Percentiles rank a stretch among this genome's conserved stretches.
phyloP scores from a whole-genome alignment of 1,140 invertebrate species.

The Muscidifurax raptorellus region DNA sequence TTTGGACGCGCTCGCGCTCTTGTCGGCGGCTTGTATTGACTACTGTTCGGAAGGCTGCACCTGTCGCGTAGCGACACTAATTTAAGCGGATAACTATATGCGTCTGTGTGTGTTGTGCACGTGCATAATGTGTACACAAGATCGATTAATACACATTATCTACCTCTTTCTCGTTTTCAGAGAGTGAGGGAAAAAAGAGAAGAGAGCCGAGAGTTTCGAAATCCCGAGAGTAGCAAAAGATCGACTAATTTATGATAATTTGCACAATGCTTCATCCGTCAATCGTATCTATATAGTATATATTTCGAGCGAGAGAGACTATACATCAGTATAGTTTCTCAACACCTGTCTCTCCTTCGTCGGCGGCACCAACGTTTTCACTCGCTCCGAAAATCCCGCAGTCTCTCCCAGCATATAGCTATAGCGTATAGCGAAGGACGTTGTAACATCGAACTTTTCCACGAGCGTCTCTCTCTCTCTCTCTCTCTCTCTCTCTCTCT shows the following conservation, averaged over 20 bases:
- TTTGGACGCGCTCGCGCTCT: not conserved
- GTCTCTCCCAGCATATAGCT: not conserved
- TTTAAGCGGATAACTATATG: not conserved
- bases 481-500: too few species aligned
- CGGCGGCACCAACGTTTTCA: not conserved
- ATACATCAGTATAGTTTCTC: not conserved
- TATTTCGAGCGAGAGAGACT: too few species aligned
- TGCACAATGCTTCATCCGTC: not conserved
- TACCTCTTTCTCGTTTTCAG: not conserved
- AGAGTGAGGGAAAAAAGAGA: too few species aligned
- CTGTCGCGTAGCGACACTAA: not conserved
- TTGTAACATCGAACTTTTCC: slow-evolving; percentile 20
- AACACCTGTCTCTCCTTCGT: not conserved
- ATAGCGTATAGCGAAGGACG: not conserved
- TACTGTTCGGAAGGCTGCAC: not conserved
- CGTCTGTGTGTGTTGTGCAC: too few species aligned
- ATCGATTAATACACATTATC: not conserved
- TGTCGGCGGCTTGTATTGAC: not conserved
- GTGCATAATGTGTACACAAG: too few species aligned
- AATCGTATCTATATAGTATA: not conserved
- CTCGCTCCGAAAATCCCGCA: not conserved
- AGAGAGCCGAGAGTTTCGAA: not conserved
- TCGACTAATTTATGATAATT: not conserved
- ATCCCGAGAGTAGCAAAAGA: not conserved
- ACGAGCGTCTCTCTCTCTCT: not conserved